A percentile compares a stretch with the other conserved stretches of the same genome.
Evolutionary conservation across 2,797 vertebrate species (phyloP).

Genomic region (Sandelia bainsii): DNA sequence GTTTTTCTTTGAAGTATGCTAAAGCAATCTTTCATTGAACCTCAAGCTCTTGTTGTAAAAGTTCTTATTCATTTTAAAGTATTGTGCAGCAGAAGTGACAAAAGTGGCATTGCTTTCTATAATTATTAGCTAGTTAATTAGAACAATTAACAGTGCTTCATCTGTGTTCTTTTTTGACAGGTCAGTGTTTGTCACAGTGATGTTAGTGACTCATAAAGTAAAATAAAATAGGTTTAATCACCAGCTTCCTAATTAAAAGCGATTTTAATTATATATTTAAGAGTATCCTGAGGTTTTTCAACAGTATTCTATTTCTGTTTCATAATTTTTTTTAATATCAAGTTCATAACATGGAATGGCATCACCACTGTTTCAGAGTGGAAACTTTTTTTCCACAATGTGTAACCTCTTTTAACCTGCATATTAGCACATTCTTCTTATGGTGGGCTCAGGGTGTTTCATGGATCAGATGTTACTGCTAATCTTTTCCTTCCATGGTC

Average conservation of each 20-base stretch:
- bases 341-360: neutral
- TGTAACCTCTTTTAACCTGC: constrained; percentile 22
- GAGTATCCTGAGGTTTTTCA: neutral
- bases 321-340: neutral
- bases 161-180: neutral
- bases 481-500: constrained; percentile 22
- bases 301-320: neutral
- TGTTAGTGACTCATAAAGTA: neutral
- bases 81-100: neutral
- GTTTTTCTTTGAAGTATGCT: constrained; percentile 34
- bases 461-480: constrained; percentile 35
- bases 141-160: neutral
- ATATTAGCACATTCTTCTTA: neutral
- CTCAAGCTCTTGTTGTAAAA: constrained; percentile 10
- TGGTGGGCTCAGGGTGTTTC: neutral
- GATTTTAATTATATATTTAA: constrained; percentile 1
- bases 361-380: no score
- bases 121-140: constrained; percentile 3
- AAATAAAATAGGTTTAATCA: neutral
- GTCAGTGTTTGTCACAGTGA: neutral
- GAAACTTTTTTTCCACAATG: no score
- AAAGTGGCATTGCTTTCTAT: neutral
- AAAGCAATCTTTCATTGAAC: constrained; percentile 9
- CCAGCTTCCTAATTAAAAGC: neutral
- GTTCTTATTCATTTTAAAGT: constrained; percentile 8